Evolutionary conservation across 1,140 invertebrate genomes (phyloP).

Genomic region (Olivierus martensii): DNA sequence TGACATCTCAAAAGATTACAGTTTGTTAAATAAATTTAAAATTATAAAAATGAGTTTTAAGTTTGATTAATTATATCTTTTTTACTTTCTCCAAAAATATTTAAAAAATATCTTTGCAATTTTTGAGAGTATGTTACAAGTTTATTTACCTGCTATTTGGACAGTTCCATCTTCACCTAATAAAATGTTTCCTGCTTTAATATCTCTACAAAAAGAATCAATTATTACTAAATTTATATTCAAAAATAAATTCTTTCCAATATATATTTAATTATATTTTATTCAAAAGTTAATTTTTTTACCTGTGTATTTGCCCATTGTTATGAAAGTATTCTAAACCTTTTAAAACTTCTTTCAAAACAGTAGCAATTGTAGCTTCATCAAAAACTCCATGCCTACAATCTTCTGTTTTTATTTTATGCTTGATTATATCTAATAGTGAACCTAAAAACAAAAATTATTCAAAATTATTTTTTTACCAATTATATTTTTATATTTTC

Average conservation of each 20-base stretch:
- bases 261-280: no score
- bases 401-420: slow-evolving; percentile 79
- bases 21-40: no score
- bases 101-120: no score
- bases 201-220: slow-evolving; percentile 54
- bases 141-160: slow-evolving; percentile 61
- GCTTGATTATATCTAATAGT: slow-evolving; percentile 93
- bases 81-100: no score
- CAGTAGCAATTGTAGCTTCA: slow-evolving; percentile 95
- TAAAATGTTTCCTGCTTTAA: slow-evolving; percentile 96
- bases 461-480: not conserved
- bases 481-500: no score
- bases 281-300: no score
- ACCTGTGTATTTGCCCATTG: slow-evolving; percentile 89
- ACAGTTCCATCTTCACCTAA: slow-evolving; percentile 96
- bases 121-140: no score
- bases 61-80: not conserved
- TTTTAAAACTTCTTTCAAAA: slow-evolving; percentile 94
- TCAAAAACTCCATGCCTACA: slow-evolving; percentile 95
- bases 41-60: not conserved
- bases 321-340: slow-evolving; percentile 98
- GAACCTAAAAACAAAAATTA: slow-evolving; percentile 61
- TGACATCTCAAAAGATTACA: no score
- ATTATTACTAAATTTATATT: slow-evolving; percentile 27
- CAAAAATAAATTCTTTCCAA: no score